phyloP scores from a whole-genome alignment of 1,140 invertebrate genomes.

The Drosophila saltans region DNA sequence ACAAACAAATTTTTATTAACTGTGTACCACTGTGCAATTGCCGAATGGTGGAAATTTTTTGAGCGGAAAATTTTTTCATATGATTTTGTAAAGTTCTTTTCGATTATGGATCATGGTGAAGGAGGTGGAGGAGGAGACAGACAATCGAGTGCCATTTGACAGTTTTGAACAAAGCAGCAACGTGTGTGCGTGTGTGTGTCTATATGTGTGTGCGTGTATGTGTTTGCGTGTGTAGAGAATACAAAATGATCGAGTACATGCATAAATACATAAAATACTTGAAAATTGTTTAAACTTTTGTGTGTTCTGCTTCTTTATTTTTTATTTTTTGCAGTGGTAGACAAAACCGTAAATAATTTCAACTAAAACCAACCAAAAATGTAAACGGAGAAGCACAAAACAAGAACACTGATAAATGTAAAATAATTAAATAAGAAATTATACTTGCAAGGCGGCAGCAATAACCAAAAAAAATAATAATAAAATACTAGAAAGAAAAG shows the following conservation, averaged over 20 bases:
- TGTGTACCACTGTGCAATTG: conserved; percentile 30
- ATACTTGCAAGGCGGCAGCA: background rate
- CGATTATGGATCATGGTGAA: conserved; percentile 29
- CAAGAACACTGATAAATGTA: conserved; percentile 28
- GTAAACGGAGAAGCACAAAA: conserved; percentile 40
- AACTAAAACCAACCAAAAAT: conserved; percentile 34
- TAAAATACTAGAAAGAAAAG: background rate
- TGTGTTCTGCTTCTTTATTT: background rate
- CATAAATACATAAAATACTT: background rate
- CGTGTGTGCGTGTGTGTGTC: conserved; percentile 18
- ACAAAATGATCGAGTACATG: background rate
- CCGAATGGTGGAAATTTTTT: conserved; percentile 52
- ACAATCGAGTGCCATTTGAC: conserved; percentile 37
- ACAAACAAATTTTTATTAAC: background rate
- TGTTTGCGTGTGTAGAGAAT: conserved; percentile 22
- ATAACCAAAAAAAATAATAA: conserved; percentile 25
- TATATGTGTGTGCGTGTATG: conserved; percentile 24
- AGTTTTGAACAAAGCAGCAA: conserved; percentile 25
- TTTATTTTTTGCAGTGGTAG: conserved; percentile 28
- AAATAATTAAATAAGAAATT: conserved; percentile 8
- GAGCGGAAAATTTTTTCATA: conserved; percentile 67
- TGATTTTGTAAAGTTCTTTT: conserved; percentile 48
- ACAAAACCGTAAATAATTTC: conserved; percentile 27
- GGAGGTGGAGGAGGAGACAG: background rate
- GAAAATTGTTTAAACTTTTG: background rate